Evolutionary conservation across 1,140 invertebrate species (phyloP), one percentile per base, ranked within the genome.

Genomic region (Idris sp.): DNA sequence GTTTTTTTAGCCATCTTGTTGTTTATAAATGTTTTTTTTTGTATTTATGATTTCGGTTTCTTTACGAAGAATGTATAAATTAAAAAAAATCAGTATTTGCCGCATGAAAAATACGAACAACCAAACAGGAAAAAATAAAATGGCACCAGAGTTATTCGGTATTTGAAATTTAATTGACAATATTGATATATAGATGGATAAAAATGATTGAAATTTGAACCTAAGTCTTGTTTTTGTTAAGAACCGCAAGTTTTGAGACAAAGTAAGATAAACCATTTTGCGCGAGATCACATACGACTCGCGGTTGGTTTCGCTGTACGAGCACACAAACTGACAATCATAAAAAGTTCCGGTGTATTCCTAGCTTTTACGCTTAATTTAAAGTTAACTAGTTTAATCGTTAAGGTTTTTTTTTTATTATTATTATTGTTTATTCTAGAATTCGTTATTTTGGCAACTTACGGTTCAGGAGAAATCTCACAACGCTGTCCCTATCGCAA

Each of bases 381-480:
- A 58, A 61, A 11, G 40, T 36, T 56, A 71, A 76, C 73, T 79
- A 82, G 26, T 54, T 81, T 51, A 56, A 67, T 74, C 64, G 76
- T 73, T 58, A 73, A 40, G n/a, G n/a, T n/a, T n/a, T n/a, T n/a
- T 61, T 65, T 28, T 44, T 74, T 64, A 4, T 64, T 54, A 78
- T 65, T 65, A 73, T 77, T 76, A 81, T 79, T 51, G 51, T 68
- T 84, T 79, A 82, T 56, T 80, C 81, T 79, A 83, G 61, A 83
- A 81, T 84, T 85, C 77, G 76, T 84, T 83, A 84, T 84, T 85
- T 84, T 84, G 83, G 83, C 82, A 85, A 85, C 82, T 84, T 79
- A 84, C 81, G 83, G 79, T 82, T 85, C 83, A 78, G 77, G 74
- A 69, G 76, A 82, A 85, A 84, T 83, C 79, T 83, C 68, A 79